Conservation (phyloP, 2,113 vertebrate species). For the Centropristis striata region DNA sequence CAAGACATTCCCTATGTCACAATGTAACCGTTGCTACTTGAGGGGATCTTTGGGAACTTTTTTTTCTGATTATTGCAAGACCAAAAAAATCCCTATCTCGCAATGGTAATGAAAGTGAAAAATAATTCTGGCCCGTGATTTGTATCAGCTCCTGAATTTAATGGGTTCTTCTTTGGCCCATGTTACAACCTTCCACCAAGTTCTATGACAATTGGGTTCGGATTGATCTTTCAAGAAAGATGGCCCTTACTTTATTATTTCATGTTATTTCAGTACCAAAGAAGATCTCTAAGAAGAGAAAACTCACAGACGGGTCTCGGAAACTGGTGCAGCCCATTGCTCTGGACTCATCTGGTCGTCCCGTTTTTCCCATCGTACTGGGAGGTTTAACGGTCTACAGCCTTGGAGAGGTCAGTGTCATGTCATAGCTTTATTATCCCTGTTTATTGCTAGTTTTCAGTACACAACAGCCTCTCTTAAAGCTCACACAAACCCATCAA, state of each 20-base stretch:
- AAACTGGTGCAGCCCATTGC: slow-evolving; percentile 90
- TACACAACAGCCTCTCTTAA: not conserved
- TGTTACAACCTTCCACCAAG: too few relatives aligned
- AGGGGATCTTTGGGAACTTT: too few relatives aligned
- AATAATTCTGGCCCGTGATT: too few relatives aligned
- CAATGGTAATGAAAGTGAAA: too few relatives aligned
- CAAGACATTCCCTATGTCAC: too few relatives aligned
- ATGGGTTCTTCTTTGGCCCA: too few relatives aligned
- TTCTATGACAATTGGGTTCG: too few relatives aligned
- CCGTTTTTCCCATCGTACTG: slow-evolving; percentile 91
- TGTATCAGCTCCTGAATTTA: too few relatives aligned
- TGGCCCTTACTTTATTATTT: not conserved
- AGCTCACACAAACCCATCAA: not conserved
- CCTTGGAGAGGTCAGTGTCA: slow-evolving; percentile 89
- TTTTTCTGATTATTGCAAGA: too few relatives aligned
- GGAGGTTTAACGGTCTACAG: slow-evolving; percentile 93
- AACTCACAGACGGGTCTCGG: slow-evolving; percentile 85
- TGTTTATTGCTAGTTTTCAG: too few relatives aligned
- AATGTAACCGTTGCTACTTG: too few relatives aligned
- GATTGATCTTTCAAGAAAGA: not conserved
- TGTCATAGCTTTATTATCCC: not conserved
- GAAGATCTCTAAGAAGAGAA: slow-evolving; percentile 91
- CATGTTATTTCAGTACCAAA: slow-evolving; percentile 82
- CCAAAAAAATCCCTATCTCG: too few relatives aligned
- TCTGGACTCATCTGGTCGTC: slow-evolving; percentile 91